Percentiles rank a stretch among this genome's conserved stretches.
phyloP scores from a whole-genome alignment of 1,140 invertebrate genomes.

The Matsumurasca onukii region DNA sequence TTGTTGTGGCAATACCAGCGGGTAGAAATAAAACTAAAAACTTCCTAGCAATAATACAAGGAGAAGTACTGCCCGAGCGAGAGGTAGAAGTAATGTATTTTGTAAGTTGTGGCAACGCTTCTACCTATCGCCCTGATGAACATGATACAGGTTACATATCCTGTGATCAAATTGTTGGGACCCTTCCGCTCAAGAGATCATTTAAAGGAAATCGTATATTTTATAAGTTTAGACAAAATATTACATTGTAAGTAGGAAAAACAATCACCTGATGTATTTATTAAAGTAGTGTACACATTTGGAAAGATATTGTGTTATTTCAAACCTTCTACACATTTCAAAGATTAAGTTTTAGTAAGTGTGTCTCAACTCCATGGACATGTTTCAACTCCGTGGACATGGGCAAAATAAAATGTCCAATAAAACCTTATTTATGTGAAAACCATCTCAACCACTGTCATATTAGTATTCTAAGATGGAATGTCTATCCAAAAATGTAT shows the following conservation, averaged over 20 bases:
- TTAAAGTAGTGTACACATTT: background rate
- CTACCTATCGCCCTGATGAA: background rate
- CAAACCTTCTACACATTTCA: background rate
- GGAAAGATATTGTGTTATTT: background rate
- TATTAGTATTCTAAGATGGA: no score
- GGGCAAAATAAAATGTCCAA: background rate
- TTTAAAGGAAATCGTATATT: background rate
- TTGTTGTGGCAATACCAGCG: background rate
- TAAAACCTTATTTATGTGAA: no score
- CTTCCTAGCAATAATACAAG: background rate
- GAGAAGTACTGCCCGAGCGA: background rate
- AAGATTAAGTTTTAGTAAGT: background rate
- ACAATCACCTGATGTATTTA: background rate
- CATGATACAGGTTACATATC: background rate
- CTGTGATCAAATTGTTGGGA: background rate
- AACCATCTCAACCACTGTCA: no score
- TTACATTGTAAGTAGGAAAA: background rate
- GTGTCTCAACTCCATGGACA: background rate
- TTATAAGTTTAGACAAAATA: background rate
- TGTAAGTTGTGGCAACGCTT: background rate
- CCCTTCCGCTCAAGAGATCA: background rate
- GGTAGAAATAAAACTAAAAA: background rate
- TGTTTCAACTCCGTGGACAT: background rate
- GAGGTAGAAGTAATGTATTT: background rate
- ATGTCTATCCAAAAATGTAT: no score